These are phyloP conservation scores for Scomberomorus guttatus DNA, from an alignment of 2,797 vertebrate species.

Conservation along the genomic window DNA sequence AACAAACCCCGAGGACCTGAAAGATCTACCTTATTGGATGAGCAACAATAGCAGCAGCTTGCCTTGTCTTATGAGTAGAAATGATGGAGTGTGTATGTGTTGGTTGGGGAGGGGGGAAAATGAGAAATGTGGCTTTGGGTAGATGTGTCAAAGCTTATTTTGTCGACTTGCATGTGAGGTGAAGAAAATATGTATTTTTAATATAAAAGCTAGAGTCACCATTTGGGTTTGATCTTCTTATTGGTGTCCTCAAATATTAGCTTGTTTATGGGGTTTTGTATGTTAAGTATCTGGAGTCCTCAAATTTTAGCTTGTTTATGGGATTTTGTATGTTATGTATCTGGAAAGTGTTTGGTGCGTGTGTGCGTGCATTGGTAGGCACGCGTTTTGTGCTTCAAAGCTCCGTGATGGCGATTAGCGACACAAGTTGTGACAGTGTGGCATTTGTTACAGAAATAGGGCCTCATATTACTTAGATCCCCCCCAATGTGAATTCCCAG, in stretches of 20 bases:
- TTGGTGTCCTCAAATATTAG: not conserved
- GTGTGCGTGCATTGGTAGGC: not conserved
- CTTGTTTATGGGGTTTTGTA: conserved; percentile 19
- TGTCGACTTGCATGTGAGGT: not conserved
- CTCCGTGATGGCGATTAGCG: conserved; percentile 47
- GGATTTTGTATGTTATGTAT: conserved; percentile 22
- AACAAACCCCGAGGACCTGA: conserved; percentile 16
- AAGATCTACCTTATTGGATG: conserved; percentile 20
- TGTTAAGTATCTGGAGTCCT: conserved; percentile 2
- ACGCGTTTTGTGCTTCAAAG: conserved; percentile 34
- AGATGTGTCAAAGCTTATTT: conserved; percentile 19
- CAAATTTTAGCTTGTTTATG: not conserved
- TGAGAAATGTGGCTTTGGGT: not conserved
- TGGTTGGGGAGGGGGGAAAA: conserved; percentile 1
- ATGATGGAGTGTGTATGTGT: conserved; percentile 16
- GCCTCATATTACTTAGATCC: conserved; percentile 16
- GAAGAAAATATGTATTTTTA: conserved; percentile 5
- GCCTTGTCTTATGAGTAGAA: conserved; percentile 39
- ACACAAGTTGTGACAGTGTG: conserved; percentile 33
- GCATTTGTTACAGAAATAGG: conserved; percentile 49
- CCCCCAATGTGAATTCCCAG: conserved; percentile 8
- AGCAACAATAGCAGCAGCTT: conserved; percentile 43
- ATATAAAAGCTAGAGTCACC: not conserved
- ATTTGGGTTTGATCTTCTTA: not conserved
- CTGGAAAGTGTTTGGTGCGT: conserved; percentile 13